Base-by-base conservation (phyloP, 2,797 vertebrate genomes). In the Hapalemur alaotrensis region DNA sequence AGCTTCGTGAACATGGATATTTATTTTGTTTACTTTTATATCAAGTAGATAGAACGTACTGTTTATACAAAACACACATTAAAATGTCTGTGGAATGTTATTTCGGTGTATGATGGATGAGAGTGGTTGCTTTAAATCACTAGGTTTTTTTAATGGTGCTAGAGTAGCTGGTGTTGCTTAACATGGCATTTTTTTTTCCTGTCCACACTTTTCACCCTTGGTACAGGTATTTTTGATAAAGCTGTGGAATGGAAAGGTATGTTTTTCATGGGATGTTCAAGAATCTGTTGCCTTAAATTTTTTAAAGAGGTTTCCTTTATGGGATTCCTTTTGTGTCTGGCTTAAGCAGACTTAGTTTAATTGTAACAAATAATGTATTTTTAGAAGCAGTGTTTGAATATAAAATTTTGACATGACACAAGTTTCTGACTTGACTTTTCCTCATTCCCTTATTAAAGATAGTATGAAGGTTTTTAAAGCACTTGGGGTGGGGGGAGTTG, bases 231-330 rank as follows among this genome's bases (percentile, higher is more conserved):
- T 95, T 97, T 97, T 98, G 97, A 97, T 98, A 98, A 97, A 98
- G 97, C 98, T 98, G 97, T 98, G 98, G 97, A 98, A 96, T 98
- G 98, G 95, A 98, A 98, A 98, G 98, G 97, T 98, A 97, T 96
- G 97, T 98, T 95, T 95, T 96, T 98, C 92, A 28, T 0, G 90
- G 94, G 97, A 69, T 82, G 96, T 96, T 97, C 93, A 96, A 69
- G 96, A 98, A 95, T 95, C 46, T 95, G 91, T 95, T 95, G 94
- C 76, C 96, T 84, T 96, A 97, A 96, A 94, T 92, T 96, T 96
- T 98, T 91, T 97, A 91, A 96, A 89, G 96, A 98, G 97, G 97
- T 97, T 98, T 76, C 97, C 97, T 98, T 98, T 97, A 96, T 76
- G 96, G 98, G 97, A 96, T 94, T 97, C 93, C 92, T 91, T 97